Evolutionary conservation across 2,888 invertebrate genomes (phyloP), one percentile per base, ranked within the genome.

Genomic region (Bombylius major): DNA sequence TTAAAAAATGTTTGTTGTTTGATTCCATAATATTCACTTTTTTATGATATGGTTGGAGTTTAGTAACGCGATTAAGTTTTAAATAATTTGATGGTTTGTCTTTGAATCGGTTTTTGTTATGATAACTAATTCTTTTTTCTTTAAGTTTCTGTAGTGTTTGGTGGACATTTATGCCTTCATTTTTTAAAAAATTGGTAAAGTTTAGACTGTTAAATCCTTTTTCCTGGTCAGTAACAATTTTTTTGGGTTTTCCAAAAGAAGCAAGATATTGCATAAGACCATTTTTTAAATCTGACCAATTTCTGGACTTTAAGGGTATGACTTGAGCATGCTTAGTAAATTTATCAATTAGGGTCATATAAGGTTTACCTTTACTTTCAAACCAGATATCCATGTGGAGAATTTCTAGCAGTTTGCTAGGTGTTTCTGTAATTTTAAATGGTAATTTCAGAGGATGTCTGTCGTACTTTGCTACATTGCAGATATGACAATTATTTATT

Each of bases 211-310:
- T 23, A 23, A 23, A 23, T 23, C 23, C 23, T 23, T 23, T 23
- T 23, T 23, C 23, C 3, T 23, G 23, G 23, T 23, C 23, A 2
- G 50, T 46, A 9, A 57, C 45, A 33, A 57, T 54, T 47, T 58
- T 56, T 51, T 4, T 8, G n/a, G 56, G 59, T 55, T 58, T 59
- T 3, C 57, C 61, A 12, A 55, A 51, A 32, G 50, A 54, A 42
- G 50, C 55, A 32, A 60, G 53, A 6, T 54, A 50, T 56, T 56
- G 56, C 42, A 44, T 55, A 23, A 58, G 32, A 33, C 33, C 50
- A 31, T 50, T 50, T 47, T 51, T 50, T 23, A 55, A 13, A 47
- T 55, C 51, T 5, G n/a, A 5, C 55, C 55, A 55, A 47, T 31
- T 51, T 33, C 55, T 55, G 31, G 51, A 51, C 32, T 51, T 47